Conservation (phyloP, 2,113 vertebrate species). For the Potamarius usumacintae region DNA sequence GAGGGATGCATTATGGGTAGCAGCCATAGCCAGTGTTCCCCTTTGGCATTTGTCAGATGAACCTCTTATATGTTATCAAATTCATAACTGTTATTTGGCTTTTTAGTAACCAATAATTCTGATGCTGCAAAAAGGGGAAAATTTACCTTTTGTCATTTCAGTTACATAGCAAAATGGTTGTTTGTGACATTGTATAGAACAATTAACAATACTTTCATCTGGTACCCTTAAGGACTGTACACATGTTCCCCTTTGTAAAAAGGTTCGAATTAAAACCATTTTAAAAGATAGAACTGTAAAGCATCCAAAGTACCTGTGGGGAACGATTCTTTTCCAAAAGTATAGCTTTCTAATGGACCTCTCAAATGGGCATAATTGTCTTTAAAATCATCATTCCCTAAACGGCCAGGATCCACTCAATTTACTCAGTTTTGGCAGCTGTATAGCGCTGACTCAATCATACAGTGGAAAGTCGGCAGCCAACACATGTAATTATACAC, state of each 20-base stretch:
- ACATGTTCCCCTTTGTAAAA: not conserved
- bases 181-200: not conserved
- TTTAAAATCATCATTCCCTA: conserved; percentile 35
- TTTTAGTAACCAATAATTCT: not conserved
- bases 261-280: not conserved
- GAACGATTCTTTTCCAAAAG: not conserved
- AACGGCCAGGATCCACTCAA: not conserved
- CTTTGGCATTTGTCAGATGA: not conserved
- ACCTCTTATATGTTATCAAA: not conserved
- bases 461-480: not conserved
- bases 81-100: no score
- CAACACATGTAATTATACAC: conserved; percentile 30
- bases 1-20: not conserved
- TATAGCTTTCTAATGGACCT: conserved; percentile 22
- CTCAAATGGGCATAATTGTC: conserved; percentile 34
- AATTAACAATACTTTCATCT: not conserved
- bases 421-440: conserved; percentile 22
- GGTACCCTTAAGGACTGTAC: not conserved
- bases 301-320: not conserved
- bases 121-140: not conserved
- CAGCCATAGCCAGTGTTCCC: not conserved
- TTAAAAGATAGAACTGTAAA: not conserved
- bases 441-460: conserved; percentile 19
- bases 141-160: not conserved
- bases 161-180: not conserved